These are phyloP conservation scores for Villa cingulata DNA, from an alignment of 2,888 invertebrate genomes.

Conservation along the genomic window DNA sequence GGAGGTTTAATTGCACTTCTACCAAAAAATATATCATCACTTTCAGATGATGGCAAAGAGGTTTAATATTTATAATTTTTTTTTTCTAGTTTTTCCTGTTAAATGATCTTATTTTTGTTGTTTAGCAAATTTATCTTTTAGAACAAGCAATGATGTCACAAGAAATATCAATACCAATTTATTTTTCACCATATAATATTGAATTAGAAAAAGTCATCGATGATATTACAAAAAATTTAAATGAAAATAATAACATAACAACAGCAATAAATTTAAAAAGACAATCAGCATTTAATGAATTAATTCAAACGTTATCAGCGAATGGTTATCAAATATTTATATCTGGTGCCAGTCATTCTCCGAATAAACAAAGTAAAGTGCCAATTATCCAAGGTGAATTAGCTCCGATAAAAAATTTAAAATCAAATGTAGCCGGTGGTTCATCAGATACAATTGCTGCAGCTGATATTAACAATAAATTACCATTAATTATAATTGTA, in stretches of 20 bases:
- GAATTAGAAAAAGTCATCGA: slow-evolving; percentile 60
- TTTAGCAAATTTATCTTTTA: slow-evolving; percentile 56
- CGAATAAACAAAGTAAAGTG: slow-evolving; percentile 66
- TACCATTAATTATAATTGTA: slow-evolving; percentile 79
- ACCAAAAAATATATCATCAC: slow-evolving; percentile 52
- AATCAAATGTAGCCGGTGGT: slow-evolving; percentile 38
- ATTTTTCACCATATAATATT: slow-evolving; percentile 65
- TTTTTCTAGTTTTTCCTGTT: background rate
- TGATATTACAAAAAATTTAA: slow-evolving; percentile 56
- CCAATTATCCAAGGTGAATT: slow-evolving; percentile 78
- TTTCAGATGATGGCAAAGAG: slow-evolving; percentile 56
- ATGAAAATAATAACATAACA: slow-evolving; percentile 42
- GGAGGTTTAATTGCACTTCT: slow-evolving; percentile 77
- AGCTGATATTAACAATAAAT: slow-evolving; percentile 41
- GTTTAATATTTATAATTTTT: slow-evolving; percentile 31
- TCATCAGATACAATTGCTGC: too few relatives aligned
- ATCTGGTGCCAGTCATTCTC: slow-evolving; percentile 53
- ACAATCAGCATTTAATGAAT: slow-evolving; percentile 66
- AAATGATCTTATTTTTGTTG: slow-evolving; percentile 8
- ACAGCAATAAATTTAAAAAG: slow-evolving; percentile 34
- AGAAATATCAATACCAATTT: slow-evolving; percentile 72
- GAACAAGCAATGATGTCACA: slow-evolving; percentile 73
- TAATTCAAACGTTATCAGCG: slow-evolving; percentile 76
- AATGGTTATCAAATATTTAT: slow-evolving; percentile 89
- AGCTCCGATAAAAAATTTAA: slow-evolving; percentile 30